These are phyloP conservation scores for Psilopsiagon aurifrons DNA, from an alignment of 2,113 vertebrate genomes.

Conservation along the genomic window DNA sequence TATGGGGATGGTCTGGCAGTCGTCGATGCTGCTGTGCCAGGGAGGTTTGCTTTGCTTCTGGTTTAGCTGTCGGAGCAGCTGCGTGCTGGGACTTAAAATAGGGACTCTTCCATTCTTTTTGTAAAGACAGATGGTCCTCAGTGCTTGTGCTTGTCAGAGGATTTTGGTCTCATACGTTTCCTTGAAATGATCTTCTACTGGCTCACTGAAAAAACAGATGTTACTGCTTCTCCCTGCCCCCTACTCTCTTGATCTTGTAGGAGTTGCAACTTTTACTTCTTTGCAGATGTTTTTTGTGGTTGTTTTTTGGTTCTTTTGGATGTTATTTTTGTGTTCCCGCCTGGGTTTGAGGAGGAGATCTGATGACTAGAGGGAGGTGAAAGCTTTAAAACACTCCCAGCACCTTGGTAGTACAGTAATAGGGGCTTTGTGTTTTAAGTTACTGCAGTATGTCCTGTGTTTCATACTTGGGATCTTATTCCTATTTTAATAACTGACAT, in stretches of 20 bases:
- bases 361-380: background rate
- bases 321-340: background rate
- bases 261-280: background rate
- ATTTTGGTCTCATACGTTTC: background rate
- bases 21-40: background rate
- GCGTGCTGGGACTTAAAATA: background rate
- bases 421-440: background rate
- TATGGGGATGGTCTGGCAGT: fast-evolving
- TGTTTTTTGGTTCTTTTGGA: background rate
- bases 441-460: fast-evolving
- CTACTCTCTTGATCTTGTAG: background rate
- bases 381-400: background rate
- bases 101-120: background rate
- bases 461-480: fast-evolving
- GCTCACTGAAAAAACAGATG: background rate
- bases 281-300: background rate
- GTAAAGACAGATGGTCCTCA: background rate
- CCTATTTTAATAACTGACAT: background rate
- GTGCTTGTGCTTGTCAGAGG: background rate
- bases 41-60: background rate
- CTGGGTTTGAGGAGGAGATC: background rate
- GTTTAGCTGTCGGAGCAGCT: background rate
- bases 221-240: background rate
- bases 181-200: background rate
- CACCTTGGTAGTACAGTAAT: fast-evolving